Conservation (phyloP, 2,888 invertebrate species). For the Drosophila peninsularis region DNA sequence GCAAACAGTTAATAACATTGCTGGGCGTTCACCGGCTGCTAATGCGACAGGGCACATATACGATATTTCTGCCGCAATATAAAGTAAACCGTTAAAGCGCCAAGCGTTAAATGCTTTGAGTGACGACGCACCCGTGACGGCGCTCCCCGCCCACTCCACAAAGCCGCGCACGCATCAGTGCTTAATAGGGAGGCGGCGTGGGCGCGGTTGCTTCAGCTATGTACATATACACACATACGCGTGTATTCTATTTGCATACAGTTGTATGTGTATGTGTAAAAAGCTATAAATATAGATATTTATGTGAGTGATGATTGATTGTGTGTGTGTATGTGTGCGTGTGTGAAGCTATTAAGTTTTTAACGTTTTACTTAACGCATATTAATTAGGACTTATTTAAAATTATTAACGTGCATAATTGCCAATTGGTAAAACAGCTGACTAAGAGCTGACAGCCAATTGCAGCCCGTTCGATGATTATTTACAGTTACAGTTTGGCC, state of each 20-base stretch:
- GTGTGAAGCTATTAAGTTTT: conserved; percentile 31
- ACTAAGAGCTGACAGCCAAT: conserved; percentile 24
- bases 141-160: conserved; percentile 11
- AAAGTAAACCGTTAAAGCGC: conserved; percentile 68
- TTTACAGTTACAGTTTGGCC: conserved; percentile 15
- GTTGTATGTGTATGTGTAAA: neutral
- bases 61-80: conserved; percentile 48
- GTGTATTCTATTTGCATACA: neutral
- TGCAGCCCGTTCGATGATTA: conserved; percentile 8
- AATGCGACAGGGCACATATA: conserved; percentile 40
- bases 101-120: conserved; percentile 53
- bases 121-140: conserved; percentile 56
- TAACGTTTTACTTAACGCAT: conserved; percentile 21
- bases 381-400: conserved; percentile 39
- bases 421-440: conserved; percentile 27
- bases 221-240: neutral
- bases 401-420: conserved; percentile 31
- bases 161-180: conserved; percentile 26
- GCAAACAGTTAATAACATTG: conserved; percentile 47
- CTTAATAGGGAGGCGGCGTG: conserved; percentile 22
- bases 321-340: neutral
- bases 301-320: conserved; percentile 6
- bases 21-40: conserved; percentile 36
- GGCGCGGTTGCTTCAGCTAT: conserved; percentile 5
- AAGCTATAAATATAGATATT: neutral